Percentiles rank a stretch among this genome's conserved stretches.
Evolutionary conservation across 2,113 vertebrate genomes (phyloP).

Genomic region (Scomber scombrus): DNA sequence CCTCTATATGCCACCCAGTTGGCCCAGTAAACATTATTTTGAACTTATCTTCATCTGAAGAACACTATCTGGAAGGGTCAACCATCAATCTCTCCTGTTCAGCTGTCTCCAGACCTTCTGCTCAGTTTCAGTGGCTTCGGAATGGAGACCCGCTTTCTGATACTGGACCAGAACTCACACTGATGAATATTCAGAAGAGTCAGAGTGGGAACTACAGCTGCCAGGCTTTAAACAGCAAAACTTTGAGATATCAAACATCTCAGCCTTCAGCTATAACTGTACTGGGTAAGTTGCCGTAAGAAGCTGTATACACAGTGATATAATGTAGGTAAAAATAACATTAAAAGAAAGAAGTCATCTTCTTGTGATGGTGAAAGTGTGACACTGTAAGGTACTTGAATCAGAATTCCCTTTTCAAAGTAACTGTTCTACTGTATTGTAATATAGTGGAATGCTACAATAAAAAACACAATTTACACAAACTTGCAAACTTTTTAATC

Average conservation of each 20-base stretch:
- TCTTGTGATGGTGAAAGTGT: too few species aligned
- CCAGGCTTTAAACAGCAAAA: constrained; percentile 66
- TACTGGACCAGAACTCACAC: constrained; percentile 44
- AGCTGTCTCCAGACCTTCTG: constrained; percentile 64
- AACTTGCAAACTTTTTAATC: too few species aligned
- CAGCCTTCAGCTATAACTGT: constrained; percentile 36
- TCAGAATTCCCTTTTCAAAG: too few species aligned
- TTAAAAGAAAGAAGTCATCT: too few species aligned
- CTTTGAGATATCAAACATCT: constrained; percentile 57
- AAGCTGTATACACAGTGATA: too few species aligned
- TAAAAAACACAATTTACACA: too few species aligned
- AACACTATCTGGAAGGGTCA: constrained; percentile 46
- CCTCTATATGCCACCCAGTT: constrained; percentile 20
- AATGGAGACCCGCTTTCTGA: constrained; percentile 35
- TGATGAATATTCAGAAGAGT: constrained; percentile 53
- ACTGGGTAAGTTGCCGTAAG: constrained; percentile 64
- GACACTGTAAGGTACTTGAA: too few species aligned
- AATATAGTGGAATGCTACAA: too few species aligned
- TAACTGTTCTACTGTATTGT: too few species aligned
- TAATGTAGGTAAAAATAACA: too few species aligned
- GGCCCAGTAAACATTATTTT: constrained; percentile 47
- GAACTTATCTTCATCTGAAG: not conserved
- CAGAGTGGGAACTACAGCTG: constrained; percentile 76
- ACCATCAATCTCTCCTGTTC: constrained; percentile 58
- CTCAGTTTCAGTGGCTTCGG: constrained; percentile 60